Evolutionary conservation across 2,888 invertebrate genomes (phyloP).

Genomic region (Linnaemya tessellans): DNA sequence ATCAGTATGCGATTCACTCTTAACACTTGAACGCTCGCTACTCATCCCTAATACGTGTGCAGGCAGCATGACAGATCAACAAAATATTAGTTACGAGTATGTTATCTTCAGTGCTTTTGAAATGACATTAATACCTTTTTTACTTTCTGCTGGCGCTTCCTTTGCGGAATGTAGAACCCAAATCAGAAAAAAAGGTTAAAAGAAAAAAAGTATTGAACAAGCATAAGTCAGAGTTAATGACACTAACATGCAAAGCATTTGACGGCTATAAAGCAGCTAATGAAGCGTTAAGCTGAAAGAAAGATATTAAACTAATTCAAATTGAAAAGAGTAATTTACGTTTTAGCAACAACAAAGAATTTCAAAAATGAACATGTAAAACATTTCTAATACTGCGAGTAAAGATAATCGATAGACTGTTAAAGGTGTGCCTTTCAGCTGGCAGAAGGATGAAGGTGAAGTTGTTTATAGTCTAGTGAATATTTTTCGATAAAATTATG

Average conservation of each 20-base stretch:
- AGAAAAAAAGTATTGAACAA: neutral
- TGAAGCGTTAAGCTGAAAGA: neutral
- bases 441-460: neutral
- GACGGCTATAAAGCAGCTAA: neutral
- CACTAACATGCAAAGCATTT: neutral
- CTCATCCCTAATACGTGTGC: neutral
- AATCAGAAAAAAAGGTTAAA: neutral
- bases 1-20: too few relatives aligned
- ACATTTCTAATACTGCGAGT: too few relatives aligned
- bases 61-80: neutral
- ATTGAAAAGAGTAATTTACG: neutral
- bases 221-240: neutral
- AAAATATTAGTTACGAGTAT: neutral
- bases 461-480: neutral
- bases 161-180: neutral
- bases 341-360: too few relatives aligned
- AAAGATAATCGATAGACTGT: too few relatives aligned
- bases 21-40: neutral
- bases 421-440: neutral
- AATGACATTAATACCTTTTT: neutral
- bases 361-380: too few relatives aligned
- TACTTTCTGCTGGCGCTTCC: neutral
- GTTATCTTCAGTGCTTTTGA: neutral
- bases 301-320: neutral
- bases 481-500: neutral